Percentiles rank a stretch among this genome's conserved stretches.
Conservation (phyloP, 2,888 invertebrate genomes). For the Oconnorella tubifera region DNA sequence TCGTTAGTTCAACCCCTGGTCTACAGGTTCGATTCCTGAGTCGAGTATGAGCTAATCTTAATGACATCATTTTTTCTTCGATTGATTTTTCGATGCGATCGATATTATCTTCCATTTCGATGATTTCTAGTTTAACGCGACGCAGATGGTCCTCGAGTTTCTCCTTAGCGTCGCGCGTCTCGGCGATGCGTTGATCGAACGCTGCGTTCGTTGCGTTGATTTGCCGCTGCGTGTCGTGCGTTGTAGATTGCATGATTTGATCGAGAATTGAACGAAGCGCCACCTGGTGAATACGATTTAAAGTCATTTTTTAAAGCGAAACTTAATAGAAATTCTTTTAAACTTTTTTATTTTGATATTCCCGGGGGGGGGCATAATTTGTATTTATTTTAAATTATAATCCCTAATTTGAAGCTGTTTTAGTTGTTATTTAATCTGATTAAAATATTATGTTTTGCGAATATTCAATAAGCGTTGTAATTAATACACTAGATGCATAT, state of each 20-base stretch:
- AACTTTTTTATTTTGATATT: too few species aligned
- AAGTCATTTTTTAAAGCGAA: too few species aligned
- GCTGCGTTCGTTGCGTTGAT: slow-evolving; percentile 74
- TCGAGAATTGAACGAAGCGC: slow-evolving; percentile 73
- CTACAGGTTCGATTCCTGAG: slow-evolving; percentile 74
- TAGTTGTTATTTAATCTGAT: too few species aligned
- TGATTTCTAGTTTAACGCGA: slow-evolving; percentile 53
- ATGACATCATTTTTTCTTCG: slow-evolving; percentile 55
- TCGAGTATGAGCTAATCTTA: slow-evolving; percentile 78
- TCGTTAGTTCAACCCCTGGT: slow-evolving; percentile 72
- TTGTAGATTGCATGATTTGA: slow-evolving; percentile 73
- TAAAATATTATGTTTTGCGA: too few species aligned
- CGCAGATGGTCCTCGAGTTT: slow-evolving; percentile 78
- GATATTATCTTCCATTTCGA: slow-evolving; percentile 75
- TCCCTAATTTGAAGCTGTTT: too few species aligned
- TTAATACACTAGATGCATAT: too few species aligned
- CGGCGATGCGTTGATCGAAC: slow-evolving; percentile 71
- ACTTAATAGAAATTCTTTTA: too few species aligned
- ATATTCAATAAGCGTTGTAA: too few species aligned
- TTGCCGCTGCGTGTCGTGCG: slow-evolving; percentile 74
- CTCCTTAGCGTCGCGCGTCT: slow-evolving; percentile 73
- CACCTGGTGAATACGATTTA: too few species aligned
- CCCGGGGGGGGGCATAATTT: too few species aligned
- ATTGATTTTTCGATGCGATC: slow-evolving; percentile 62
- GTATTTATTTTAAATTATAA: too few species aligned